Evolutionary conservation across 1,140 invertebrate genomes (phyloP), one percentile per base, ranked within the genome.

Genomic region (Orchestia grillus): DNA sequence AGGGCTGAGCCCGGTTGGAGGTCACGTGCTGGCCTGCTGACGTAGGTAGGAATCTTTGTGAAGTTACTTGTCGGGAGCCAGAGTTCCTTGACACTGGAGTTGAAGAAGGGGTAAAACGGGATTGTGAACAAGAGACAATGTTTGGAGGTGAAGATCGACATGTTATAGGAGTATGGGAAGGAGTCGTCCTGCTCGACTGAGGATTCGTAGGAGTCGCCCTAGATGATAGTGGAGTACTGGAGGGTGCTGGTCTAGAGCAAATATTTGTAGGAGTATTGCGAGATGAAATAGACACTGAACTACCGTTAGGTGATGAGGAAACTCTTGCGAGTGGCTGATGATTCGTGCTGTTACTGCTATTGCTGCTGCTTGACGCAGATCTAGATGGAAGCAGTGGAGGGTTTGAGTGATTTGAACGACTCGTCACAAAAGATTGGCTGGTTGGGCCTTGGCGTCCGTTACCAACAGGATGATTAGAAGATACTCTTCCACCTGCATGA

Each of bases 111-210:
- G 92, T 94, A 47, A 44, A 94, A 44, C 92, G 95, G 95, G 96
- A 95, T 91, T 96, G 47, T 91, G 95, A 36, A 95, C 87, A 62
- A 88, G 42, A 3, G 96, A 77, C 77, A 96, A 90, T 42, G 91
- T 96, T 95, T 41, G 87, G 87, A 53, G 94, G 87, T 53, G 95
- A 90, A 53, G 53, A 47, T 53, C 96, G 87, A 77, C 45, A 47
- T 57, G 47, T 94, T 47, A 47, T 42, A 44, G 92, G 92, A 47
- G 92, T 94, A 40, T 94, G 41, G 41, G 92, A 94, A 8, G 92
- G 92, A n/a, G 92, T 94, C 40, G 92, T 94, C 44, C 45, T 44
- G 44, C 45, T 94, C 0, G 92, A 94, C 45, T 44, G 92, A 94
- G 44, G 92, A n/a, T 94, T 94, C 6, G 92, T 94, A 6, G 92